These are phyloP conservation scores for Bellardia pandia DNA, from an alignment of 2,888 invertebrate genomes.

Conservation along the genomic window DNA sequence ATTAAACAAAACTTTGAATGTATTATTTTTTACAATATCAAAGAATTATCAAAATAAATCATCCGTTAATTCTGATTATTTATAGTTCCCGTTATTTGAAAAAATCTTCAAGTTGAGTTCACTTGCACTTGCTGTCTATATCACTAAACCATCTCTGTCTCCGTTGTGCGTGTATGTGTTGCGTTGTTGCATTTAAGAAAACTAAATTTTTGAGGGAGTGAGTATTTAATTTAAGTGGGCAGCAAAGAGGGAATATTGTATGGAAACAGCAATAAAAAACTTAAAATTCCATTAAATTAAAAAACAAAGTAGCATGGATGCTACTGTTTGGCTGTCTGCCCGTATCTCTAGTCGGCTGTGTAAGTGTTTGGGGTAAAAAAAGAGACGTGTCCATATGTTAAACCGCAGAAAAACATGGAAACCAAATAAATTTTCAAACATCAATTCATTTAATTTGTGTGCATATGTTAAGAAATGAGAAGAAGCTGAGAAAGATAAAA, in stretches of 20 bases:
- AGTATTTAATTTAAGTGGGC: conserved; percentile 40
- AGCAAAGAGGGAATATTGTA: conserved; percentile 6
- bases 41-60: no score
- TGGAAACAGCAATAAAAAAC: conserved; percentile 29
- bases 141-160: conserved; percentile 35
- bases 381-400: conserved; percentile 66
- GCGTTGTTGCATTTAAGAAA: conserved; percentile 37
- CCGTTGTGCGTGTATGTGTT: neutral
- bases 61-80: no score
- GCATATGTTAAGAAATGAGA: neutral
- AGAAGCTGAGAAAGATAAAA: conserved; percentile 1
- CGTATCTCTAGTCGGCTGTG: neutral
- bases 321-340: neutral
- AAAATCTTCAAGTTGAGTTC: neutral
- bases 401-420: conserved; percentile 50
- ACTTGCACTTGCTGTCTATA: neutral
- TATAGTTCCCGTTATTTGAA: no score
- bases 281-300: conserved; percentile 42
- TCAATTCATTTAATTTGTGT: conserved; percentile 37
- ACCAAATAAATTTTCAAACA: conserved; percentile 49
- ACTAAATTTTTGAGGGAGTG: conserved; percentile 31
- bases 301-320: neutral
- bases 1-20: no score
- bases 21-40: no score
- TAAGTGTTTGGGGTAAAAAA: neutral